These are phyloP conservation scores for Drosophila kepulauana DNA, from an alignment of 1,140 invertebrate genomes.

Conservation along the genomic window DNA sequence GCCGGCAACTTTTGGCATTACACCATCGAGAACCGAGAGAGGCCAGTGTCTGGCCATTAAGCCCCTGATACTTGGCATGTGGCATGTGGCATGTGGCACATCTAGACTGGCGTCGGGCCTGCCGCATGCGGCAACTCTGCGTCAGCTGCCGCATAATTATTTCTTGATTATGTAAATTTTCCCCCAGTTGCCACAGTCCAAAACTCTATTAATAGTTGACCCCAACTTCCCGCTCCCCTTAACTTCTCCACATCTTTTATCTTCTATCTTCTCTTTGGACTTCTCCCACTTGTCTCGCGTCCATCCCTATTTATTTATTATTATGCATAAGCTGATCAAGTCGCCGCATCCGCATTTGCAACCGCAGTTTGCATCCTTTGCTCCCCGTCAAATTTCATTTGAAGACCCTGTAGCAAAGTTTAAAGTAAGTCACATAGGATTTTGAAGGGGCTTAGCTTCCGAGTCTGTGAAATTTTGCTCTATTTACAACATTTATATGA, in stretches of 20 bases:
- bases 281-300: background rate
- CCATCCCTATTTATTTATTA: slow-evolving; percentile 13
- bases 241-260: too few relatives aligned
- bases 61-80: slow-evolving; percentile 15
- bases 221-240: background rate
- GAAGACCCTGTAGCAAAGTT: too few relatives aligned
- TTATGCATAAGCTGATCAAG: slow-evolving; percentile 25
- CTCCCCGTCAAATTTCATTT: too few relatives aligned
- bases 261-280: background rate
- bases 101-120: background rate
- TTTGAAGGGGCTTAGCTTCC: too few relatives aligned
- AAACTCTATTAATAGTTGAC: slow-evolving; percentile 70
- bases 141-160: slow-evolving; percentile 78
- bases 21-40: slow-evolving; percentile 32
- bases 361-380: background rate
- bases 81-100: slow-evolving; percentile 15
- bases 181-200: slow-evolving; percentile 16
- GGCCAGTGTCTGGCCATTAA: slow-evolving; percentile 37
- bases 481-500: too few relatives aligned
- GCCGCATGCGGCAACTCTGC: slow-evolving; percentile 12
- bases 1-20: slow-evolving; percentile 67
- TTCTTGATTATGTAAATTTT: slow-evolving; percentile 80
- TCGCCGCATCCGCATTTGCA: slow-evolving; percentile 3
- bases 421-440: too few relatives aligned
- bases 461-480: too few relatives aligned